phyloP scores from a whole-genome alignment of 2,113 vertebrate species.

The Rhombomys opimus region DNA sequence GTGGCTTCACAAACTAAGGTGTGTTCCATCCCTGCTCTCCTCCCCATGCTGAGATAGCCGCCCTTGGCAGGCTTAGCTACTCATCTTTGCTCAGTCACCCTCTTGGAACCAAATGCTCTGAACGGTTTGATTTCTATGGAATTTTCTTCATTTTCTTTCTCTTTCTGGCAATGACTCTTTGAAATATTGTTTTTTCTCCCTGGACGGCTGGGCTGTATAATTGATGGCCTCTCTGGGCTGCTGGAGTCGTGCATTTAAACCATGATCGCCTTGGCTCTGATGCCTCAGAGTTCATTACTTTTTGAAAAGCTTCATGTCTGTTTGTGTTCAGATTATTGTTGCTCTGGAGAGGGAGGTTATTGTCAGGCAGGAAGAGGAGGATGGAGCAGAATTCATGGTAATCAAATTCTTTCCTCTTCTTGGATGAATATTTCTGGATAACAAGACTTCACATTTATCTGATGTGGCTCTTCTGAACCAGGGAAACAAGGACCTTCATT shows the following conservation, averaged over 20 bases:
- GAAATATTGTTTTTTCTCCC: slow-evolving; percentile 83
- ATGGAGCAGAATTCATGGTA: slow-evolving; percentile 77
- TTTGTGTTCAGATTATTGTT: slow-evolving; percentile 87
- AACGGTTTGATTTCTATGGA: slow-evolving; percentile 70
- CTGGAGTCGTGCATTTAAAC: slow-evolving; percentile 82
- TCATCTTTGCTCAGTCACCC: slow-evolving; percentile 54
- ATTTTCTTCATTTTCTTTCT: slow-evolving; percentile 83
- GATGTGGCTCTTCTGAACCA: slow-evolving; percentile 61
- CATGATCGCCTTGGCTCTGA: slow-evolving; percentile 82
- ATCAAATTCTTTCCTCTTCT: slow-evolving; percentile 70
- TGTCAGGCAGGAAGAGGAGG: slow-evolving; percentile 77
- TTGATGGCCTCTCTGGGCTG: slow-evolving; percentile 85
- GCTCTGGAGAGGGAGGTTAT: slow-evolving; percentile 83
- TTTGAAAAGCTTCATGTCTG: slow-evolving; percentile 86
- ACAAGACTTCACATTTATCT: slow-evolving; percentile 70
- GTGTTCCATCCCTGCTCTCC: too few relatives aligned
- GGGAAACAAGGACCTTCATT: slow-evolving; percentile 35
- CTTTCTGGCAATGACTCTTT: slow-evolving; percentile 80
- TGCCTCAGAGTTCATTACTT: slow-evolving; percentile 87
- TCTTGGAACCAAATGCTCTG: slow-evolving; percentile 74
- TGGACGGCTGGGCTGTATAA: slow-evolving; percentile 84
- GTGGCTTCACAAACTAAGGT: neutral
- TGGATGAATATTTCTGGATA: slow-evolving; percentile 70
- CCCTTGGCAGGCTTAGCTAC: slow-evolving; percentile 17
- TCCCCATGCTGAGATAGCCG: neutral